Evolutionary conservation across 64 coral and sea anemone species (phyloP).

Genomic region (Platygyra sinensis): DNA sequence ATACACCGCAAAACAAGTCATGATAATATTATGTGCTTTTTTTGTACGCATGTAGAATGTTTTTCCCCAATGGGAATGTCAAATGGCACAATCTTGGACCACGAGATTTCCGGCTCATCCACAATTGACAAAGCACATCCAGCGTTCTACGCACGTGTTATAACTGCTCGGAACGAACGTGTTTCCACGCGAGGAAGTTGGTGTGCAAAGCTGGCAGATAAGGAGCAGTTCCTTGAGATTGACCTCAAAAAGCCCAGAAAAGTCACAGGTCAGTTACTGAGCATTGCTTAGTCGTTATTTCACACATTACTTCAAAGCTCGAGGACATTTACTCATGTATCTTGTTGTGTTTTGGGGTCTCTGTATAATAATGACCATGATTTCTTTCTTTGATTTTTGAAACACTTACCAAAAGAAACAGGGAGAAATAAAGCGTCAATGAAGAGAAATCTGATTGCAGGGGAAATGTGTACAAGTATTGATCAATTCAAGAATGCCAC

Average conservation of each 20-base stretch:
- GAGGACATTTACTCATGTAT: too few species aligned
- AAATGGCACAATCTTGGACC: conserved; percentile 74
- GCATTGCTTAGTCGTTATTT: background rate
- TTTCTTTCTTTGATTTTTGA: too few species aligned
- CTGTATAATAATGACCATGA: too few species aligned
- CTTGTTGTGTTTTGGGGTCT: too few species aligned
- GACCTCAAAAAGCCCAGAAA: conserved; percentile 81
- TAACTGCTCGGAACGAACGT: conserved; percentile 34
- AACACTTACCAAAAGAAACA: too few species aligned
- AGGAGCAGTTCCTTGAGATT: conserved; percentile 69
- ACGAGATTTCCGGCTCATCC: conserved; percentile 71
- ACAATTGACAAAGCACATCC: conserved; percentile 67
- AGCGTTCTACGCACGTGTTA: conserved; percentile 55
- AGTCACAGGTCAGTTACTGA: conserved; percentile 69
- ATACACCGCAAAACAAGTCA: too few species aligned
- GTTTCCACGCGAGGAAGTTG: conserved; percentile 65
- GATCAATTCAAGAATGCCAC: too few species aligned
- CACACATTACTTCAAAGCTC: too few species aligned
- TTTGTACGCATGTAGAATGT: conserved; percentile 42
- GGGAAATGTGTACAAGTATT: too few species aligned
- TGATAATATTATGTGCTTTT: background rate
- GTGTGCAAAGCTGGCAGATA: conserved; percentile 70
- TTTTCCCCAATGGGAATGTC: conserved; percentile 90
- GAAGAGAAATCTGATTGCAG: too few species aligned
- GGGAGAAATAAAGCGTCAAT: too few species aligned